Base-by-base conservation (phyloP, 2,797 vertebrate species). In the Gallinago solitaria region DNA sequence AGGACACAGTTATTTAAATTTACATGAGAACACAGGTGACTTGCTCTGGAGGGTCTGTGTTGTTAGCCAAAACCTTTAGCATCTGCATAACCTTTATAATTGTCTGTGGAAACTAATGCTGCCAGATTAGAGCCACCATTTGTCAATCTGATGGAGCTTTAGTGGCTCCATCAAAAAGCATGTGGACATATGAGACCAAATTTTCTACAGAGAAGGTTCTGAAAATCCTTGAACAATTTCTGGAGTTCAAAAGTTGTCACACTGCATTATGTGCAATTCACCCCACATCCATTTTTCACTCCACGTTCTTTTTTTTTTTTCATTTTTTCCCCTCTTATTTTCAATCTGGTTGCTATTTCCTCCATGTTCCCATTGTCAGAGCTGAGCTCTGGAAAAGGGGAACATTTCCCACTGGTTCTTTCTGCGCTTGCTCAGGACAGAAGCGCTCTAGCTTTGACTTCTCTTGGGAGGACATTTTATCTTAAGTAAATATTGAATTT, bases 401-500 rank as follows among this genome's bases (percentile, higher is more conserved):
- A 82, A 51, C 27, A 4, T 75, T 92, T 95, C 61, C 53, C 59
- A 67, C 28, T 41, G 20, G 14, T 67, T 95, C 75, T 70, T 73
- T 61, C 33, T 37, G 45, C 5, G 5, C 65, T 78, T 89, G 65
- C 75, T 68, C 12, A 2, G 70, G 79, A 91, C 82, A 87, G 74
- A 54, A 65, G 85, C 9, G 0, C 59, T 89, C 68, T 83, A 85
- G 59, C 63, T 90, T 80, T 45, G 68, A 27, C 57, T 84, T 68
- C 89, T 87, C 75, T 70, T 30, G 61, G 83, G 86, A 93, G 86
- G 50, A 82, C 54, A 85, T 95, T 92, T 92, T 91, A 87, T 93
- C 95, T 95, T 90, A 87, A 89, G 53, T 86, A 90, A 96, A 95
- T 91, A 96, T 93, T 87, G 79, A 91, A 84, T 93, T 84, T 87